phyloP scores from a whole-genome alignment of 2,113 vertebrate genomes.

The Notiomystis cincta region DNA sequence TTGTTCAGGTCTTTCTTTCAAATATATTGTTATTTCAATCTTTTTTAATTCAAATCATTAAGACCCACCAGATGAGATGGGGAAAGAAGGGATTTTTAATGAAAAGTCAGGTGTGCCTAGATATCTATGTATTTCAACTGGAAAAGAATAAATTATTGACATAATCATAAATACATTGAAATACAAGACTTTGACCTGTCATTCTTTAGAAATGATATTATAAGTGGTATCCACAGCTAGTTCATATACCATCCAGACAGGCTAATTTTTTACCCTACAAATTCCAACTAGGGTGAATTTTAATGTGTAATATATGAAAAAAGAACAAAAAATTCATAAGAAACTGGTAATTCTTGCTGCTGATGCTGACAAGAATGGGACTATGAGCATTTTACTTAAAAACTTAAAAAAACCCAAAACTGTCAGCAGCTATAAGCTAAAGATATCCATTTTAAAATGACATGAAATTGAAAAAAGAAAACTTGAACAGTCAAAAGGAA shows the following conservation, averaged over 20 bases:
- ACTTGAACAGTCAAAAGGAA: neutral
- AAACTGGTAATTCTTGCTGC: neutral
- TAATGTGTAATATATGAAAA: neutral
- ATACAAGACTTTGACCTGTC: constrained; percentile 43
- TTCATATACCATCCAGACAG: constrained; percentile 4
- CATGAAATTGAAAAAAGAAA: neutral
- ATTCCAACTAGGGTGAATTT: constrained; percentile 51
- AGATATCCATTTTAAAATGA: neutral
- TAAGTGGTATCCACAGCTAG: constrained; percentile 51
- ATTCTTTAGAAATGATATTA: constrained; percentile 65
- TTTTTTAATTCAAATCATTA: neutral
- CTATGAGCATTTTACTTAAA: neutral
- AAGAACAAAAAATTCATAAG: neutral
- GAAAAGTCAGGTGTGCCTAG: constrained; percentile 37
- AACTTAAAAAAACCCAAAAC: neutral
- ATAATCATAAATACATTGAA: constrained; percentile 55
- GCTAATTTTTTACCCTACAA: constrained; percentile 13
- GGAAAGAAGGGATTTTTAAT: constrained; percentile 42
- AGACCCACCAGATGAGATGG: neutral
- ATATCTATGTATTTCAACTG: constrained; percentile 32
- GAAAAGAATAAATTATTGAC: constrained; percentile 50
- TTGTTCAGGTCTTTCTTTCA: neutral
- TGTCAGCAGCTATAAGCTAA: neutral
- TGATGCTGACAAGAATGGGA: neutral
- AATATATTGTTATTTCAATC: neutral